Percentiles rank a stretch among this genome's conserved stretches.
Evolutionary conservation across 1,140 invertebrate genomes (phyloP).

Genomic region (Sarcophaga bullata): DNA sequence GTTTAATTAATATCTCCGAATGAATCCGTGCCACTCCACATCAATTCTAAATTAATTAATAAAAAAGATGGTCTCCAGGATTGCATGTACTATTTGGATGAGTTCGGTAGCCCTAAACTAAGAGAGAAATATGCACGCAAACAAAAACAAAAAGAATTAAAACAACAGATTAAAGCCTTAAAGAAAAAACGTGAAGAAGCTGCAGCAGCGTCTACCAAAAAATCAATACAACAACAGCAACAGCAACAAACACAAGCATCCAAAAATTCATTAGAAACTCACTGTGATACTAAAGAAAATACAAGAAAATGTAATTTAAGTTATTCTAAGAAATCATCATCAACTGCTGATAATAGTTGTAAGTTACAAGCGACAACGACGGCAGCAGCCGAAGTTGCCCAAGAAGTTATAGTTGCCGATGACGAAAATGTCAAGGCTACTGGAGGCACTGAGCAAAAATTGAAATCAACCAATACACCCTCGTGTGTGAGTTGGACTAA

Average conservation of each 20-base stretch:
- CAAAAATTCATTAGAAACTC: slow-evolving; percentile 31
- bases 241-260: not conserved
- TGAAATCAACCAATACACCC: slow-evolving; percentile 49
- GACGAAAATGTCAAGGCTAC: slow-evolving; percentile 21
- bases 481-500: slow-evolving; percentile 65
- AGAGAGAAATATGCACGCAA: slow-evolving; percentile 62
- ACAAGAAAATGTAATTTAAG: slow-evolving; percentile 29
- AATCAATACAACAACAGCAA: slow-evolving; percentile 32
- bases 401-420: not conserved
- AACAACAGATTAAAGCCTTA: slow-evolving; percentile 53
- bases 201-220: slow-evolving; percentile 18
- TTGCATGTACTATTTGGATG: slow-evolving; percentile 64
- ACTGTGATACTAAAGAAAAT: slow-evolving; percentile 44
- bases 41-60: slow-evolving; percentile 63
- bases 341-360: slow-evolving; percentile 15
- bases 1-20: slow-evolving; percentile 60
- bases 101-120: slow-evolving; percentile 64
- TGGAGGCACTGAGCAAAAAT: not conserved
- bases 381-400: slow-evolving; percentile 42
- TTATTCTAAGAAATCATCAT: slow-evolving; percentile 30
- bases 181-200: slow-evolving; percentile 52
- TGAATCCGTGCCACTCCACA: slow-evolving; percentile 58
- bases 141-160: slow-evolving; percentile 56
- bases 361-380: not conserved
- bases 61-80: slow-evolving; percentile 64